These are phyloP conservation scores for Ametastegia equiseti DNA, from an alignment of 2,888 invertebrate species.

Conservation along the genomic window DNA sequence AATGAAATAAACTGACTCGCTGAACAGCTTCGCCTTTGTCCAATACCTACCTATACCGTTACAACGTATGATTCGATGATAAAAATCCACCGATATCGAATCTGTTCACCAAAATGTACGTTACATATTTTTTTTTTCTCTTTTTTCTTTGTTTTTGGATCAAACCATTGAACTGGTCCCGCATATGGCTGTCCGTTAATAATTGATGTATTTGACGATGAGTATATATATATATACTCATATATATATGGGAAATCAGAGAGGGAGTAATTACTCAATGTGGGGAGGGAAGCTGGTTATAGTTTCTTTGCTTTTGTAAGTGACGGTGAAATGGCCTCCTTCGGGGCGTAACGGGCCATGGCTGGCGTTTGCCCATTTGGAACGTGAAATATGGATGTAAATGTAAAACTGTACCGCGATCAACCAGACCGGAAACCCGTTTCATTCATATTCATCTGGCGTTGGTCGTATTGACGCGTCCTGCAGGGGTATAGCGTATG, in stretches of 20 bases:
- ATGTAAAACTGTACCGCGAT: conserved; percentile 61
- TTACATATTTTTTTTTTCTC: not conserved
- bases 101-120: not conserved
- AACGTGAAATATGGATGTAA: conserved; percentile 49
- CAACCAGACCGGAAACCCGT: conserved; percentile 64
- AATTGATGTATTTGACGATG: too few species aligned
- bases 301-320: not conserved
- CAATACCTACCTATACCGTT: too few species aligned
- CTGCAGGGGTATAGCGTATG: too few species aligned
- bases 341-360: too few species aligned
- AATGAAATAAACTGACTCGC: not conserved
- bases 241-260: too few species aligned
- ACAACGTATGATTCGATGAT: too few species aligned
- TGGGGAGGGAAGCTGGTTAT: not conserved
- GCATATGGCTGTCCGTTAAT: too few species aligned
- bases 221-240: too few species aligned
- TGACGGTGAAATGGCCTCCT: conserved; percentile 16
- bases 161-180: too few species aligned
- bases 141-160: not conserved
- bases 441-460: conserved; percentile 66
- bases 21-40: not conserved
- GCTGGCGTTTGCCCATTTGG: not conserved
- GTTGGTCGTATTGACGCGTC: conserved; percentile 56
- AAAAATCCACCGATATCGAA: not conserved
- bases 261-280: not conserved